These are phyloP conservation scores for Myotis lucifugus DNA, from an alignment of 2,113 vertebrate genomes.

Conservation along the genomic window DNA sequence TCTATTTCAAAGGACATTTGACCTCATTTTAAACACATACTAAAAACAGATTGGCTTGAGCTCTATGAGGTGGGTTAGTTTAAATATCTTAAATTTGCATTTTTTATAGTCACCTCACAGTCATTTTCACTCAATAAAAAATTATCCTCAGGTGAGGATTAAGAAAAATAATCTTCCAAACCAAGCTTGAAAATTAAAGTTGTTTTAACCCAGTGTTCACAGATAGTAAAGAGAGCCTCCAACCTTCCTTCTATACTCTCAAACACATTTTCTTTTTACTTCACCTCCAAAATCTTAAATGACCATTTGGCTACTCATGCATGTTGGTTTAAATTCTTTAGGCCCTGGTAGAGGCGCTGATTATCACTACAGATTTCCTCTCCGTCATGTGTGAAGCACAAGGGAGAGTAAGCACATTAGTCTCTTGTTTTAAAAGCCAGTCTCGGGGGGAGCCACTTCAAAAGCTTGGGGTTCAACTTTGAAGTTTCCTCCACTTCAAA, in stretches of 20 bases:
- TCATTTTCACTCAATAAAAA: conserved; percentile 35
- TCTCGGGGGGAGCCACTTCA: conserved; percentile 65
- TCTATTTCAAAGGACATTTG: conserved; percentile 71
- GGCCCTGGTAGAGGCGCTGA: not conserved
- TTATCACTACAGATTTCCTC: conserved; percentile 60
- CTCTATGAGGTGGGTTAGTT: conserved; percentile 76
- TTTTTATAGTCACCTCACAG: conserved; percentile 36
- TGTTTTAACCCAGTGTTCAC: not conserved
- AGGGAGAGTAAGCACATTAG: conserved; percentile 6
- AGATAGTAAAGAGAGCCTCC: not conserved
- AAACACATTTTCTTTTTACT: not conserved
- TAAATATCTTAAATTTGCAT: conserved; percentile 60
- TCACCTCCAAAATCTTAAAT: conserved; percentile 48
- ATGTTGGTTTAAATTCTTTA: conserved; percentile 66
- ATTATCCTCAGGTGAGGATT: too few species aligned
- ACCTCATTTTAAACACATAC: conserved; percentile 77
- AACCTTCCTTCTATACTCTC: not conserved
- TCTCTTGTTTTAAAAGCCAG: conserved; percentile 54
- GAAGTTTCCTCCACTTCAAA: conserved; percentile 71
- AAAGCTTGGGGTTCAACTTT: conserved; percentile 68
- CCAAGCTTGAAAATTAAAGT: not conserved
- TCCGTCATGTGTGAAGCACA: conserved; percentile 43
- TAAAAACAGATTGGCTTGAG: conserved; percentile 69
- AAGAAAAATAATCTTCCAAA: not conserved
- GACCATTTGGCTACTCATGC: not conserved